A percentile compares a stretch with the other conserved stretches of the same genome.
Conservation (phyloP, 1,140 invertebrate species). For the Epicauta chinensis region DNA sequence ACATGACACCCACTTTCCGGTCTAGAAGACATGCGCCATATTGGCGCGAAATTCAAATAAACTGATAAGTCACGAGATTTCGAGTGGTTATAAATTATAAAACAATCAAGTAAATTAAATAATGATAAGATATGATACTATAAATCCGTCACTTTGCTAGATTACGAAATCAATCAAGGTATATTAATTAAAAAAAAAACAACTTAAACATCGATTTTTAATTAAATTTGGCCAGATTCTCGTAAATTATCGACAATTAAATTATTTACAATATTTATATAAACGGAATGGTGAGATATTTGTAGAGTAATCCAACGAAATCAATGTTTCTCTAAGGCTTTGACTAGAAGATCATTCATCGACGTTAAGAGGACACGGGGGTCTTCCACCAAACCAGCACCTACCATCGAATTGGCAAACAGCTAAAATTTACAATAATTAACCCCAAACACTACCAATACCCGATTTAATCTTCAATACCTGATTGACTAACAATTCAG, state of each 20-base stretch:
- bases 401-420: slow-evolving; percentile 91
- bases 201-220: too few relatives aligned
- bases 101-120: too few relatives aligned
- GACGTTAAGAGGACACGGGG: slow-evolving; percentile 74
- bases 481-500: slow-evolving; percentile 80
- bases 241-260: not conserved
- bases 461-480: slow-evolving; percentile 41
- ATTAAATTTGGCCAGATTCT: not conserved
- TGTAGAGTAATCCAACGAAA: not conserved
- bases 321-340: slow-evolving; percentile 77
- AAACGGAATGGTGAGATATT: slow-evolving; percentile 6
- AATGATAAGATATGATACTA: slow-evolving; percentile 4
- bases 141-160: not conserved
- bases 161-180: slow-evolving; percentile 5
- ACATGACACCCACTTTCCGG: slow-evolving; percentile 7
- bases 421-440: slow-evolving; percentile 53
- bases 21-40: not conserved
- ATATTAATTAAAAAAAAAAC: not conserved
- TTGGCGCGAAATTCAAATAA: slow-evolving; percentile 5
- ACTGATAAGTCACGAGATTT: not conserved
- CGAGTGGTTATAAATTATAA: too few relatives aligned
- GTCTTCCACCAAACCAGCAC: slow-evolving; percentile 91
- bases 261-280: slow-evolving; percentile 12
- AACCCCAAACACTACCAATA: not conserved
- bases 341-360: slow-evolving; percentile 80